Conservation (phyloP, 2,888 invertebrate species). For the Idaea straminata region DNA sequence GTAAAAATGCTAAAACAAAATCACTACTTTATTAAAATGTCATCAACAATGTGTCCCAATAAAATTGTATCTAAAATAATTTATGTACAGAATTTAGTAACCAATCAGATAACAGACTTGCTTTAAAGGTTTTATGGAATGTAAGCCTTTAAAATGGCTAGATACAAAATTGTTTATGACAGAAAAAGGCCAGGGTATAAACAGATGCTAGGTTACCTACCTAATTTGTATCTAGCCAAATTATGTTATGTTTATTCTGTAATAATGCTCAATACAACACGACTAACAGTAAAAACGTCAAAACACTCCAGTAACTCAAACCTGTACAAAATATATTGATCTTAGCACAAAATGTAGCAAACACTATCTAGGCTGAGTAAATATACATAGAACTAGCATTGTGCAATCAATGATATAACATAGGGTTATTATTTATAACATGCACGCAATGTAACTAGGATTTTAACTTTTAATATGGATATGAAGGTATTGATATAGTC, state of each 20-base stretch:
- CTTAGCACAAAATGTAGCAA: slow-evolving; percentile 55
- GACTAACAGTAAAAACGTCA: slow-evolving; percentile 54
- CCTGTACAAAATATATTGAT: slow-evolving; percentile 50
- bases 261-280: slow-evolving; percentile 50
- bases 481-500: too few species aligned
- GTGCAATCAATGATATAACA: slow-evolving; percentile 9
- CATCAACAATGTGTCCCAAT: slow-evolving; percentile 13
- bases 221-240: slow-evolving; percentile 60
- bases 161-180: slow-evolving; percentile 49
- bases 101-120: slow-evolving; percentile 64
- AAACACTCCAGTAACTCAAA: slow-evolving; percentile 70
- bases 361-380: slow-evolving; percentile 3
- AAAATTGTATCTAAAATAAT: slow-evolving; percentile 4
- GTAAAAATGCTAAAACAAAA: slow-evolving; percentile 2
- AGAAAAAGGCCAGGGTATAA: slow-evolving; percentile 5
- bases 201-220: slow-evolving; percentile 20
- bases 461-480: too few species aligned
- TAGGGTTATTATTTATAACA: neutral
- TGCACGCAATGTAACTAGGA: neutral
- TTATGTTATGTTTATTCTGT: slow-evolving; percentile 52
- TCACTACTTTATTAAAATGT: slow-evolving; percentile 5
- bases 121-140: slow-evolving; percentile 71
- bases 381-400: slow-evolving; percentile 6
- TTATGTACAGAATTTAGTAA: slow-evolving; percentile 37
- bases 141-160: slow-evolving; percentile 69